Percentiles rank a stretch among this genome's conserved stretches.
These are phyloP conservation scores for Helarctos malayanus DNA, from an alignment of 2,797 vertebrate genomes.

Conservation along the genomic window DNA sequence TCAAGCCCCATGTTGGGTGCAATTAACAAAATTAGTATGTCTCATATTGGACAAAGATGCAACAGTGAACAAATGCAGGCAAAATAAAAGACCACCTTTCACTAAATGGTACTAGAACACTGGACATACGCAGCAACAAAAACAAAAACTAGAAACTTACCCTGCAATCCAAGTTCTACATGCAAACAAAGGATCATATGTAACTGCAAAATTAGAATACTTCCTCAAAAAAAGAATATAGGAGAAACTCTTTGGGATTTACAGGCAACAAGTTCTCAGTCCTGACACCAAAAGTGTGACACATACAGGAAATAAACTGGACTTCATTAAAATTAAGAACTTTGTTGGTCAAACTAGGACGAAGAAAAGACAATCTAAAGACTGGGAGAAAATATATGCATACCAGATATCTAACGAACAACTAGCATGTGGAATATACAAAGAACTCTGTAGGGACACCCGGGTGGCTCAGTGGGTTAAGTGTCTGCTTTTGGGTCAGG, in stretches of 20 bases:
- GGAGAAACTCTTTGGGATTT: background rate
- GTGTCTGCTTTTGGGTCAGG: too few species aligned
- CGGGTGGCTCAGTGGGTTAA: too few species aligned
- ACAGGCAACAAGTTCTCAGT: background rate
- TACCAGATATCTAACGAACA: background rate
- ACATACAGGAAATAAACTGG: background rate
- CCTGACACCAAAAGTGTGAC: background rate
- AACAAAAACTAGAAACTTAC: background rate
- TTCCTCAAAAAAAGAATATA: background rate
- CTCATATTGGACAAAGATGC: background rate
- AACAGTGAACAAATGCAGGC: background rate
- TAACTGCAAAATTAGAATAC: background rate
- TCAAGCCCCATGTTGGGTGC: too few species aligned
- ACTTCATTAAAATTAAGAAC: background rate
- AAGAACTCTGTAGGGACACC: background rate
- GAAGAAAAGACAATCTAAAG: background rate
- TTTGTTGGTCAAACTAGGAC: background rate
- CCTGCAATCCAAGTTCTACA: background rate
- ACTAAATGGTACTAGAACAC: background rate
- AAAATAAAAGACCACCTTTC: background rate
- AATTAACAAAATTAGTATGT: too few species aligned
- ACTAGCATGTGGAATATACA: background rate
- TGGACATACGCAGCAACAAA: background rate
- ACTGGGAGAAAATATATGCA: too few species aligned
- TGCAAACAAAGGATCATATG: background rate